Evolutionary conservation across 1,140 invertebrate genomes (phyloP).

Genomic region (Orussus abietinus): DNA sequence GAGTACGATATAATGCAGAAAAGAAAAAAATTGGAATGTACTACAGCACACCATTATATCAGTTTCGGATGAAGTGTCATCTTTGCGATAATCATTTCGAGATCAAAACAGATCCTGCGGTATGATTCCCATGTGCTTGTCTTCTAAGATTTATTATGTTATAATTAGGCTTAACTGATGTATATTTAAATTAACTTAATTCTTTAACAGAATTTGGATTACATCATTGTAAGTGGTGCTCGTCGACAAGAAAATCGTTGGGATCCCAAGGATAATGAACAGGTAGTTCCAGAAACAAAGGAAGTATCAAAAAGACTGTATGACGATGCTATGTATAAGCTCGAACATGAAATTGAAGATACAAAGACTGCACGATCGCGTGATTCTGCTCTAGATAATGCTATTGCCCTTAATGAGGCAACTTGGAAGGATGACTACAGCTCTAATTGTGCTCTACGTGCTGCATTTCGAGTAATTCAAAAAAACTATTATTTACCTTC

Average conservation of each 20-base stretch:
- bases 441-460: constrained; percentile 77
- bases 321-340: constrained; percentile 93
- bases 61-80: constrained; percentile 99
- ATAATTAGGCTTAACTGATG: constrained; percentile 6
- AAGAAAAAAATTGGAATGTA: constrained; percentile 99
- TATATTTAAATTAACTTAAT: constrained; percentile 8
- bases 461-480: constrained; percentile 72
- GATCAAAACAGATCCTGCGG: constrained; percentile 97
- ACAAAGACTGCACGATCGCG: constrained; percentile 65
- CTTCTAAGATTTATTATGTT: constrained; percentile 10
- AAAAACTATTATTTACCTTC: constrained; percentile 7
- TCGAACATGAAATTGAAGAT: constrained; percentile 89
- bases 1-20: constrained; percentile 98
- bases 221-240: constrained; percentile 92
- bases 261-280: constrained; percentile 96
- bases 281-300: constrained; percentile 87
- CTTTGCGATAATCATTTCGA: constrained; percentile 97
- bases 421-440: constrained; percentile 88
- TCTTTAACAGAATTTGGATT: constrained; percentile 86
- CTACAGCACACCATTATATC: constrained; percentile 95
- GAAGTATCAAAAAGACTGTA: constrained; percentile 81
- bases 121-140: constrained; percentile 61
- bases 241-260: constrained; percentile 95
- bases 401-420: constrained; percentile 74
- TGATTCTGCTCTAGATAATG: constrained; percentile 66